phyloP scores from a whole-genome alignment of 1,140 invertebrate species.

The Sarcophaga bullata region DNA sequence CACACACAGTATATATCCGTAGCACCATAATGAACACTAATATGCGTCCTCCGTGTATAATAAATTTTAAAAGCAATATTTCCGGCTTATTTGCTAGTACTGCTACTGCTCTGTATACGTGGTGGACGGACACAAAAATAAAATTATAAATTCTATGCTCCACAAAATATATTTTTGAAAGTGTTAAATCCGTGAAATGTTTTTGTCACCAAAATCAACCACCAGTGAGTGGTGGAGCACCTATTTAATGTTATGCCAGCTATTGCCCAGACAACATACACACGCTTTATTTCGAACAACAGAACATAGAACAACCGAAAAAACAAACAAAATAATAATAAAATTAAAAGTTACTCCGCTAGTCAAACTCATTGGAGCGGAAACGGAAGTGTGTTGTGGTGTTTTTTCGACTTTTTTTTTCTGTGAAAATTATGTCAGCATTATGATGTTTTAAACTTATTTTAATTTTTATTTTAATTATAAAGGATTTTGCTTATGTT shows the following conservation, averaged over 20 bases:
- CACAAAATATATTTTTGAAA: neutral
- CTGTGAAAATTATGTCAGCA: neutral
- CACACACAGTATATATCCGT: too few relatives aligned
- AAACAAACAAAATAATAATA: slow-evolving; percentile 2
- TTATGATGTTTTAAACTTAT: slow-evolving; percentile 17
- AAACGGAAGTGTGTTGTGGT: slow-evolving; percentile 39
- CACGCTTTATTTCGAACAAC: neutral
- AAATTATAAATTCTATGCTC: too few relatives aligned
- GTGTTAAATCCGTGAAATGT: slow-evolving; percentile 26
- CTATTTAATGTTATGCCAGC: neutral
- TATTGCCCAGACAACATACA: neutral
- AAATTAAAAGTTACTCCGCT: slow-evolving; percentile 16
- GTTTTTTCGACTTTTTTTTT: neutral
- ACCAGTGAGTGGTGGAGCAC: neutral
- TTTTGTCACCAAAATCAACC: slow-evolving; percentile 21
- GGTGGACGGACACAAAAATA: too few relatives aligned
- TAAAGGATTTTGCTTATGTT: too few relatives aligned
- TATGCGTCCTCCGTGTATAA: too few relatives aligned
- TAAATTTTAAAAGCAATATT: too few relatives aligned
- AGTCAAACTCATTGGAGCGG: slow-evolving; percentile 26
- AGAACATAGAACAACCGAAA: too few relatives aligned
- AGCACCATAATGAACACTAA: too few relatives aligned
- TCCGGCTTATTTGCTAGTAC: too few relatives aligned
- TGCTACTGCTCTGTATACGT: too few relatives aligned
- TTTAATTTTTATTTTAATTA: neutral